phyloP scores from a whole-genome alignment of 2,888 invertebrate species.

The Linnaemya tessellans region DNA sequence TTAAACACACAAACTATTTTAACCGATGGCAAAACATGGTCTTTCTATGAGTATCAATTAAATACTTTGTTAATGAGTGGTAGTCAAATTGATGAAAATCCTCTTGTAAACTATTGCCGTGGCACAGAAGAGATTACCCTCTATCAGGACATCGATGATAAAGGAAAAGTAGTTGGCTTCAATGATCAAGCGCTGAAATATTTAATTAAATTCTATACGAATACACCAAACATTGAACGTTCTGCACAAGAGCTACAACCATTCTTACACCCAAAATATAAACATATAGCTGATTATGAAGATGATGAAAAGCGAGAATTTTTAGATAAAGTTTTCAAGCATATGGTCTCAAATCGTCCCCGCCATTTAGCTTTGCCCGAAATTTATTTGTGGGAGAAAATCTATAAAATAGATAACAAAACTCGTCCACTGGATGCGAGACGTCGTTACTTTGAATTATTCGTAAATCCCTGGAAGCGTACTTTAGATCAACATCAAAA shows the following conservation, averaged over 20 bases:
- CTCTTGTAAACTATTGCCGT: constrained; percentile 91
- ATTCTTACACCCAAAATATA: constrained; percentile 85
- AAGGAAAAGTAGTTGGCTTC: constrained; percentile 88
- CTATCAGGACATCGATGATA: constrained; percentile 89
- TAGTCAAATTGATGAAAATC: constrained; percentile 87
- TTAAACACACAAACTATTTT: constrained; percentile 93
- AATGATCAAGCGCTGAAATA: constrained; percentile 91
- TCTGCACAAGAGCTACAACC: constrained; percentile 87
- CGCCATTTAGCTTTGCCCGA: constrained; percentile 87
- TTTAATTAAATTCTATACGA: constrained; percentile 90
- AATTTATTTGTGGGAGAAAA: constrained; percentile 91
- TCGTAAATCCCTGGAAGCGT: constrained; percentile 86
- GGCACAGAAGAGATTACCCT: constrained; percentile 88
- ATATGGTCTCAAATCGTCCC: constrained; percentile 88
- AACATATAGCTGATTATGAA: constrained; percentile 87
- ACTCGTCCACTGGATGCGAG: constrained; percentile 88
- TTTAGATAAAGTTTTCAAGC: constrained; percentile 88
- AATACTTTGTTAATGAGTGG: constrained; percentile 91
- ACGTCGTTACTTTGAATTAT: constrained; percentile 88
- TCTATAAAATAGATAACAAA: constrained; percentile 90
- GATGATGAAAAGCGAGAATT: constrained; percentile 88
- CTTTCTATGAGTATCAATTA: constrained; percentile 95
- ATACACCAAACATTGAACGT: constrained; percentile 86
- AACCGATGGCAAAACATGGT: constrained; percentile 94
- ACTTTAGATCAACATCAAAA: constrained; percentile 87